Evolutionary conservation across 2,113 vertebrate genomes (phyloP), one percentile per base, ranked within the genome.

Genomic region (Erythrolamprus reginae): DNA sequence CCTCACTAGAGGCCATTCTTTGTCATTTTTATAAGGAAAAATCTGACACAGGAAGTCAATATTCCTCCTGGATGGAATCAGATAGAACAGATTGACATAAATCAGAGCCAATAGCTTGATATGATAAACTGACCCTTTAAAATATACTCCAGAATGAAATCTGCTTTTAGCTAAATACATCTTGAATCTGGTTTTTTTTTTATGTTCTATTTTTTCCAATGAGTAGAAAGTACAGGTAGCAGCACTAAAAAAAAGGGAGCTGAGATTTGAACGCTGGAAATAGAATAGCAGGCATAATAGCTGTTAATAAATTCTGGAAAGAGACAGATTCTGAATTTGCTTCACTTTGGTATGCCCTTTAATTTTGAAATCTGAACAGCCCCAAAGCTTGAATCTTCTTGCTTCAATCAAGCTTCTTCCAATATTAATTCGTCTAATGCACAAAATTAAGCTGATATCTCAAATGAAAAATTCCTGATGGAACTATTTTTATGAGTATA

Each of bases 391-490:
- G 51, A 86, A 86, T 12, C 33, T 42, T 24, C 33, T 23, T 55
- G 51, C 21, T 42, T 42, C 33, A 56, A 15, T 86, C 33, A 55
- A 10, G 9, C 38, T 56, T 33, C n/a, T 33, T 48, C 3, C 84
- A n/a, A 53, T 50, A 86, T 51, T 33, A 17, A 50, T 53, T 21
- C 50, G 21, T 6, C 48, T 86, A n/a, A 28, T 23, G 50, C 28
- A 53, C 28, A 53, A 48, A n/a, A 28, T 86, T 53, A 77, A 82
- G 85, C 91, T 82, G 90, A 84, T 82, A 94, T 86, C 53, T 65
- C 51, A 4, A 12, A 65, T 26, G 70, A 12, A 65, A 10, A 90
- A 19, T 86, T 93, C 83, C 47, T 55, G 88, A 48, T 83, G 82
- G 85, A 28, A 21, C 10, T 90, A 28, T 53, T 1, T 42, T 24